These are phyloP conservation scores for Tragelaphus imberbis DNA, from an alignment of 2,113 vertebrate species.

Conservation along the genomic window DNA sequence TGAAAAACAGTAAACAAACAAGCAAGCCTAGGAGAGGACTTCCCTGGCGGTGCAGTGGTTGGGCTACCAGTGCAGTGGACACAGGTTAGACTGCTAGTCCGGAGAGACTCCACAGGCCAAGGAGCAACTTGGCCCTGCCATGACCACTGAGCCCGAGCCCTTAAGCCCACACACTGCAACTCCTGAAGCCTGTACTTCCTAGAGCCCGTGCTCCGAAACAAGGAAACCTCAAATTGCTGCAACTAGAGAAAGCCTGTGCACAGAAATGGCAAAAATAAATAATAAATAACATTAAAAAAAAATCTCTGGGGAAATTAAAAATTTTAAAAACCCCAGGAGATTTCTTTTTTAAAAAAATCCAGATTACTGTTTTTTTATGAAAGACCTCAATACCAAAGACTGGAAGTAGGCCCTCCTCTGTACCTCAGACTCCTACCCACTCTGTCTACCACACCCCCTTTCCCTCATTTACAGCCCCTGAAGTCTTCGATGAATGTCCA, in stretches of 20 bases:
- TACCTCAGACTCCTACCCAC: background rate
- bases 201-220: fast-evolving
- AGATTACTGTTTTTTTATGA: background rate
- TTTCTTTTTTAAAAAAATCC: background rate
- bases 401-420: too few relatives aligned
- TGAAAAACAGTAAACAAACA: background rate
- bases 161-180: background rate
- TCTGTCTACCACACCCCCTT: fast-evolving
- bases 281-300: background rate
- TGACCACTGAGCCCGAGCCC: fast-evolving
- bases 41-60: background rate
- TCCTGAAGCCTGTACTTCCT: background rate
- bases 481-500: background rate
- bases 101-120: background rate
- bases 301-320: background rate
- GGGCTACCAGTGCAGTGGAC: background rate
- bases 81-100: background rate
- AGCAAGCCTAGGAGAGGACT: background rate
- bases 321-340: background rate
- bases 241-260: background rate
- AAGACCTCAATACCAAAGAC: background rate
- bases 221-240: background rate
- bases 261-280: background rate
- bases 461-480: too few relatives aligned
- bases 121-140: background rate